Percentiles rank a stretch among this genome's conserved stretches.
Conservation (phyloP, 2,113 vertebrate genomes). For the Eurypyga helias region DNA sequence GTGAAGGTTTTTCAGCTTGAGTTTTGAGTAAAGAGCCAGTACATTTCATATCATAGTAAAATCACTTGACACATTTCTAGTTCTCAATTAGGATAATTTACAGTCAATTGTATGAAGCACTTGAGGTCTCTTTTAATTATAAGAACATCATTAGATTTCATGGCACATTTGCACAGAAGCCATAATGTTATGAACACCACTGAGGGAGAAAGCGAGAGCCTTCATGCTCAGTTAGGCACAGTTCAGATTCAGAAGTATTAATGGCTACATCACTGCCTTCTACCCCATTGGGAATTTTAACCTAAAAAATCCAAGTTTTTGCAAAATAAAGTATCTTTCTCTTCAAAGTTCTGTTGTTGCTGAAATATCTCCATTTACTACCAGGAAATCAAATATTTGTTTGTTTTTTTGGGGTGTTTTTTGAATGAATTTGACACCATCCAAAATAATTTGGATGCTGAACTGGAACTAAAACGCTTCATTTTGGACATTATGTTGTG, state of each 20-base stretch:
- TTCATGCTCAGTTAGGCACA: constrained; percentile 54
- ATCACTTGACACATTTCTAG: constrained; percentile 18
- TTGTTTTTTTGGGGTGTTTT: fast-evolving
- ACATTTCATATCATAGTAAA: background rate
- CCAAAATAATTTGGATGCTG: background rate
- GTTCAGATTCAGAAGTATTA: constrained; percentile 17
- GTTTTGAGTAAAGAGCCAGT: background rate
- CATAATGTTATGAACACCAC: constrained; percentile 20
- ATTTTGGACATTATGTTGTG: background rate
- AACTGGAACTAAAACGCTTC: background rate
- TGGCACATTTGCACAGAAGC: constrained; percentile 53
- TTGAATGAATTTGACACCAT: background rate
- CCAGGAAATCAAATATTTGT: background rate
- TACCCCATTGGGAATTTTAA: background rate
- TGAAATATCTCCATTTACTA: background rate
- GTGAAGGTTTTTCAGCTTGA: constrained; percentile 16
- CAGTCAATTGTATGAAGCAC: constrained; percentile 31
- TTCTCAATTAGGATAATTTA: constrained; percentile 57
- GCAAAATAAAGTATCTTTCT: background rate
- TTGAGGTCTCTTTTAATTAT: constrained; percentile 65
- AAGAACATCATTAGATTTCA: constrained; percentile 63
- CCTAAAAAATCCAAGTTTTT: background rate
- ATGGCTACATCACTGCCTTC: background rate
- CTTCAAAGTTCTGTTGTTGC: background rate
- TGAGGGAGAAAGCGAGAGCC: background rate